Base-by-base conservation (phyloP, 2,113 vertebrate species). In the Heteronetta atricapilla region DNA sequence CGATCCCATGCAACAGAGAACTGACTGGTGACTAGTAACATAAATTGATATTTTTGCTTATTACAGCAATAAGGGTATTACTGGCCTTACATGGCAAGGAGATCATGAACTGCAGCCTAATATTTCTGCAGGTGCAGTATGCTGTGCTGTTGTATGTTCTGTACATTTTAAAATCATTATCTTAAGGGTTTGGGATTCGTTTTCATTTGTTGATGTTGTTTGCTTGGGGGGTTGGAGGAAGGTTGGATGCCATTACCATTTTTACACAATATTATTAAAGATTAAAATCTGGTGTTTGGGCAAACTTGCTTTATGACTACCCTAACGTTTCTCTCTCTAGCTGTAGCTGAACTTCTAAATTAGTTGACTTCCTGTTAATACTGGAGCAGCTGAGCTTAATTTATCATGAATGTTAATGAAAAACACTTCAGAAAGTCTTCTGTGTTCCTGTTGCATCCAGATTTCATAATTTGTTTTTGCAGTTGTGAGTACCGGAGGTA, bases 341-440 rank as follows among this genome's bases (percentile, higher is more conserved):
- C 28, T 3, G 7, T 66, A 75, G 28, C 28, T 3, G 7, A 86
- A 81, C 33, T 89, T 81, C 29, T 63, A 60, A 94, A 83, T 81
- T 3, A 83, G 17, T 67, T 56, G 36, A 56, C 34, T 90, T 94
- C 83, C 60, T 90, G 52, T 84, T 81, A 86, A 74, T 78, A 34
- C 29, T 89, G 34, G 18, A 88, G 63, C 67, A 94, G 38, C 72
- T 90, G 89, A 91, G 33, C 33, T 86, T 80, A 88, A 80, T 91
- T 93, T 81, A n/a, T 70, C 33, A 29, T 31, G 29, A 86, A 75
- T 40, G 68, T 28, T 76, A 78, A 81, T 53, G 56, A 70, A 83
- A 90, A 90, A 12, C 38, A 60, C 42, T 90, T 88, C 26, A 83
- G 48, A 91, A 83, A 86, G 15, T n/a, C 42, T 82, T 80, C 55